Evolutionary conservation across 2,888 invertebrate genomes (phyloP), one percentile per base, ranked within the genome.

Genomic region (Aradus depressus): DNA sequence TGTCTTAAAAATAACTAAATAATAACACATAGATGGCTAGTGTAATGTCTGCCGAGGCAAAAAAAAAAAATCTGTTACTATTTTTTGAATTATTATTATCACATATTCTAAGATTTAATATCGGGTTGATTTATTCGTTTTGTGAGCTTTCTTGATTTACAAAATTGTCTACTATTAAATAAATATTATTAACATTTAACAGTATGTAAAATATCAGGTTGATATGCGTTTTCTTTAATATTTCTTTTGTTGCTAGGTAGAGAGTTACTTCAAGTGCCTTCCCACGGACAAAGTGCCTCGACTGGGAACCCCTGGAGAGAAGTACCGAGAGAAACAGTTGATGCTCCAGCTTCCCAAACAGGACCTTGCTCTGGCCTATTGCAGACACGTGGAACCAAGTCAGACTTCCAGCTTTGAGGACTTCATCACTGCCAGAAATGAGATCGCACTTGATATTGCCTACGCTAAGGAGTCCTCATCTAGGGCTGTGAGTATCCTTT

Each of bases 361-460:
- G 72, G 97, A 97, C 68, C 76, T 96, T 53, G 85, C 91, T 6
- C 72, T 88, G 61, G 80, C 84, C 48, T 91, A 92, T 66, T 93
- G 93, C 70, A 80, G 82, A 64, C 85, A 90, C 67, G 75, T 96
- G 53, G 85, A 86, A 58, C 73, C 81, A 16, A 76, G 78, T 63
- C 80, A 87, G 65, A 76, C 79, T 64, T 79, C 80, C 59, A 83
- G 87, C 63, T 96, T 86, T 67, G 86, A 92, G 70, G 92, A 95
- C 69, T 97, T 97, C 69, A 84, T 95, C 61, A 81, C 89, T 44
- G 87, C 88, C 49, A 76, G 97, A 47, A 96, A 97, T 69, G 92
- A 93, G 72, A 85, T 92, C 62, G 92, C 95, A 34, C 75, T 97
- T 65, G 97, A 96, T 68, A 89, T 97, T 65, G 97, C 90, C 69